Evolutionary conservation across 2,888 invertebrate species (phyloP), one percentile per base, ranked within the genome.

Genomic region (Himalopsyche kuldschensis): DNA sequence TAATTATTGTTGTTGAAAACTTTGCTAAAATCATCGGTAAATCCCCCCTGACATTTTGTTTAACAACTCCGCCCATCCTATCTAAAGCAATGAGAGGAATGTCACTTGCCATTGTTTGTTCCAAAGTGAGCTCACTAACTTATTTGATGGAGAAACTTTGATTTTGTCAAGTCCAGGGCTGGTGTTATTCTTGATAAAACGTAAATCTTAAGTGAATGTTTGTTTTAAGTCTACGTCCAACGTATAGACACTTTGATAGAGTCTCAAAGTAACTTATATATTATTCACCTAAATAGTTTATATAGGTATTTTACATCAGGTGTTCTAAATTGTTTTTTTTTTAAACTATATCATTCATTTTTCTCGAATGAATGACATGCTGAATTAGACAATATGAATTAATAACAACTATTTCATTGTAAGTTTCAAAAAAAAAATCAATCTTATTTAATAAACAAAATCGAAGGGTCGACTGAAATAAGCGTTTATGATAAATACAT

Each of bases 141-240:
- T 81, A 48, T 76, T 81, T 82, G 77, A 78, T 69, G 80, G 80
- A n/a, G 30, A 83, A 83, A 83, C 83, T 83, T 83, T 78, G 83
- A 83, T 83, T 83, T 83, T 75, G 82, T 79, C 82, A 82, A 47
- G 82, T 79, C 46, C 82, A 82, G 79, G 47, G 48, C 48, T 47
- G 47, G 27, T 47, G 55, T 55, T 55, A 55, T 55, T 55, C 55
- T 55, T 55, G 55, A 55, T 55, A 55, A 55, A 55, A 55, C 55
- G 20, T 55, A 20, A 55, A 55, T 55, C 55, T 55, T 55, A 20
- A 55, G 20, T 20, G 20, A 55, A 55, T 55, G 24, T 55, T 55
- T 41, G 24, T 10, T 20, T 8, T 55, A 6, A 4, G 55, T 55
- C 20, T 20, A 55, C 20, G 55, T 6, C n/a, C 55, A 20, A 20